Conservation (phyloP, 2,888 invertebrate species). For the Tineola bisselliella region DNA sequence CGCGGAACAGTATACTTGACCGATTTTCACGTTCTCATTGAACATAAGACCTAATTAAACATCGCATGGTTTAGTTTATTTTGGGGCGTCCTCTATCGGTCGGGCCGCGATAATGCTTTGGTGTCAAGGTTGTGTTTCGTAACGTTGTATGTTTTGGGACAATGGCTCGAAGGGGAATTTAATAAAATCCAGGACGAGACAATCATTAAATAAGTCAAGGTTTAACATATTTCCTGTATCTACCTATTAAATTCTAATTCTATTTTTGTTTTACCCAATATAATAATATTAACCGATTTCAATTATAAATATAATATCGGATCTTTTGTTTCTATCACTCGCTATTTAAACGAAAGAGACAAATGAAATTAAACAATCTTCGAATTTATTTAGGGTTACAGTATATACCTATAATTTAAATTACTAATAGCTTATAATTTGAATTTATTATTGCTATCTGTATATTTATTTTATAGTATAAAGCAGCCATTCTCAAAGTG, state of each 20-base stretch:
- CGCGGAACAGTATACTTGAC: slow-evolving; percentile 10
- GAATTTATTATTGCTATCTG: too few species aligned
- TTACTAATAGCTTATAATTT: too few species aligned
- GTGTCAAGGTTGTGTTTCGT: slow-evolving; percentile 61
- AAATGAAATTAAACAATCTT: too few species aligned
- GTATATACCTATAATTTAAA: too few species aligned
- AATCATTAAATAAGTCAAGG: slow-evolving; percentile 3
- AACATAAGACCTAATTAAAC: slow-evolving; percentile 43
- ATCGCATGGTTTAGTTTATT: slow-evolving; percentile 42
- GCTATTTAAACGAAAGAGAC: too few species aligned
- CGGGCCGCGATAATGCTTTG: slow-evolving; percentile 54
- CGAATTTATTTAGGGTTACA: too few species aligned
- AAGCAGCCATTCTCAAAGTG: too few species aligned
- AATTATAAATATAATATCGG: too few species aligned
- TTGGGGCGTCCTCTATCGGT: slow-evolving; percentile 54
- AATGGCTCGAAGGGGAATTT: neutral
- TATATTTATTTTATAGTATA: too few species aligned
- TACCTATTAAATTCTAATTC: neutral
- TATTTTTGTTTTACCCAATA: neutral
- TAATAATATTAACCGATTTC: too few species aligned
- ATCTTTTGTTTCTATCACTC: too few species aligned
- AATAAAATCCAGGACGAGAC: neutral
- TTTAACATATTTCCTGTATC: neutral
- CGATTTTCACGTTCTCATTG: slow-evolving; percentile 5
- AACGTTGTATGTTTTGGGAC: slow-evolving; percentile 21